Conservation (phyloP, 2,113 vertebrate species). For the Motacilla alba region DNA sequence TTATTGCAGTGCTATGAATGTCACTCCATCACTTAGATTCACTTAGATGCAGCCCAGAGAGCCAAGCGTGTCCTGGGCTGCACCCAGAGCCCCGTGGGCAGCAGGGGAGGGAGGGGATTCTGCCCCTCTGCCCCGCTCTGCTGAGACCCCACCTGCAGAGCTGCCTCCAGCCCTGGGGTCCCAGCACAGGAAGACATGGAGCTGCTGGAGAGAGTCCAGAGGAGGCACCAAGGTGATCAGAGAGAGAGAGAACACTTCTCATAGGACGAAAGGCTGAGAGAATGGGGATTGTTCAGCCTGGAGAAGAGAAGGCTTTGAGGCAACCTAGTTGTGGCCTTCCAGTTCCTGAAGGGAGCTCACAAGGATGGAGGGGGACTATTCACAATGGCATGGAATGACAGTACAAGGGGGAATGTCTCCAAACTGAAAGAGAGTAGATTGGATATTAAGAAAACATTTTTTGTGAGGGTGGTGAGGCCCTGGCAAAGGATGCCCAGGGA, state of each 20-base stretch:
- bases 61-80: background rate
- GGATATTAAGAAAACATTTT: background rate
- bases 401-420: background rate
- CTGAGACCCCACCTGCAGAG: background rate
- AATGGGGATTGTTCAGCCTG: background rate
- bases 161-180: background rate
- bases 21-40: background rate
- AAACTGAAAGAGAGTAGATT: background rate
- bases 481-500: background rate
- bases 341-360: fast-evolving
- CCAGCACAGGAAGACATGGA: background rate
- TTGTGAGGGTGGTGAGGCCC: background rate
- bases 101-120: background rate
- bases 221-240: too few species aligned
- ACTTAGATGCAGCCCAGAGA: background rate
- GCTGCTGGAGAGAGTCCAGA: background rate
- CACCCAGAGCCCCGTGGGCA: background rate
- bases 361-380: background rate
- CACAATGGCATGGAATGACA: fast-evolving
- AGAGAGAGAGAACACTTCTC: background rate
- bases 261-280: background rate
- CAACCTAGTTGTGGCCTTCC: too few species aligned
- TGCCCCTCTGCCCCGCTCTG: background rate
- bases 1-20: background rate
- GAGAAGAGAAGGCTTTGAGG: fast-evolving